phyloP scores from a whole-genome alignment of 2,113 vertebrate genomes.

The Orthonyx spaldingii region DNA sequence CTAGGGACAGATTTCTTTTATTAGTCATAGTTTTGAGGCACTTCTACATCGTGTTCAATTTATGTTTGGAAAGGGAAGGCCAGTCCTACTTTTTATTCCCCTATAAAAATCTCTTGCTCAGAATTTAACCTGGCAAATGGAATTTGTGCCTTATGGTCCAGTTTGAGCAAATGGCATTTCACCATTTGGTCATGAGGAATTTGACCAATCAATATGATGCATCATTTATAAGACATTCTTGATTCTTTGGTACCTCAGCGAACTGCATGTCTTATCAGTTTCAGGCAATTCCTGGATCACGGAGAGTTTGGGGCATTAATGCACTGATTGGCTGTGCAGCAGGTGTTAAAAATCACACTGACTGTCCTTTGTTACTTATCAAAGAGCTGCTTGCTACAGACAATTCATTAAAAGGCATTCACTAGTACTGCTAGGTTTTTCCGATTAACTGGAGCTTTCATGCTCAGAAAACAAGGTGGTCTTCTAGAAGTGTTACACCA shows the following conservation, averaged over 20 bases:
- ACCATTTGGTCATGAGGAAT: background rate
- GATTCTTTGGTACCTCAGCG: background rate
- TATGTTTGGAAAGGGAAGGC: background rate
- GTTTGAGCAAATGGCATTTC: background rate
- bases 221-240: background rate
- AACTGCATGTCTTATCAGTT: background rate
- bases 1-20: background rate
- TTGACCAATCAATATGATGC: background rate
- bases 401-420: background rate
- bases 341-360: background rate
- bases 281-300: background rate
- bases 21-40: constrained; percentile 2
- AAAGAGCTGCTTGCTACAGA: background rate
- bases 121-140: background rate
- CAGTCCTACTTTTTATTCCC: background rate
- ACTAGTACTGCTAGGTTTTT: background rate
- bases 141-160: background rate
- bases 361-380: background rate
- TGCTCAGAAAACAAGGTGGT: background rate
- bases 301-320: background rate
- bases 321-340: background rate
- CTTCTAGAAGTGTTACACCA: background rate
- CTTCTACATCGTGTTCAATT: background rate
- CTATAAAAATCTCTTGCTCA: background rate
- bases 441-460: background rate